Conservation (phyloP, 2,888 invertebrate genomes). For the Belgica antarctica region DNA sequence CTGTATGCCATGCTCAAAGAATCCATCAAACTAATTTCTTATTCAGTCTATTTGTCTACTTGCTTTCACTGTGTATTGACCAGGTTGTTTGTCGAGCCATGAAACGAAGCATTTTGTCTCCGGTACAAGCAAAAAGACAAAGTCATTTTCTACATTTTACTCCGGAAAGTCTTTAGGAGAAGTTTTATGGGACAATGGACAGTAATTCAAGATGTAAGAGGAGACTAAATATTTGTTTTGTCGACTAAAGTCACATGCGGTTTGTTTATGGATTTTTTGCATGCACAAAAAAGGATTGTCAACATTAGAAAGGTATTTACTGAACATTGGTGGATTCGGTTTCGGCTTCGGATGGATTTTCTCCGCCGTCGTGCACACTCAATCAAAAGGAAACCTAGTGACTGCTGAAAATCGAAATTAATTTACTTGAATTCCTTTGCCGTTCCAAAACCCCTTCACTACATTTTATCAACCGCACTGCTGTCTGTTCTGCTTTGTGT, state of each 20-base stretch:
- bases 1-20: too few relatives aligned
- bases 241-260: slow-evolving; percentile 19
- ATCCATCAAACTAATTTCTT: too few relatives aligned
- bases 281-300: slow-evolving; percentile 26
- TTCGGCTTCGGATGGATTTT: neutral
- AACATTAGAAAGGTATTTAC: slow-evolving; percentile 15
- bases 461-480: slow-evolving; percentile 11
- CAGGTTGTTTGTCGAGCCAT: too few relatives aligned
- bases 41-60: too few relatives aligned
- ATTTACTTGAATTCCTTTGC: neutral
- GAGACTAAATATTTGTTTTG: slow-evolving; percentile 5
- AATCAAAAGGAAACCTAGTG: neutral
- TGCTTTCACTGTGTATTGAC: too few relatives aligned
- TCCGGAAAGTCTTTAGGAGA: too few relatives aligned
- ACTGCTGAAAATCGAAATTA: slow-evolving; percentile 23
- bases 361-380: neutral
- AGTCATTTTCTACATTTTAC: too few relatives aligned
- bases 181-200: too few relatives aligned
- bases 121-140: too few relatives aligned
- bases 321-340: neutral
- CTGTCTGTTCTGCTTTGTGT: neutral
- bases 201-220: slow-evolving; percentile 7
- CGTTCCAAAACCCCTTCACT: neutral
- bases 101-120: too few relatives aligned
- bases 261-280: slow-evolving; percentile 27